Conservation (phyloP, 1,140 invertebrate genomes). For the Pseudoatta argentina region DNA sequence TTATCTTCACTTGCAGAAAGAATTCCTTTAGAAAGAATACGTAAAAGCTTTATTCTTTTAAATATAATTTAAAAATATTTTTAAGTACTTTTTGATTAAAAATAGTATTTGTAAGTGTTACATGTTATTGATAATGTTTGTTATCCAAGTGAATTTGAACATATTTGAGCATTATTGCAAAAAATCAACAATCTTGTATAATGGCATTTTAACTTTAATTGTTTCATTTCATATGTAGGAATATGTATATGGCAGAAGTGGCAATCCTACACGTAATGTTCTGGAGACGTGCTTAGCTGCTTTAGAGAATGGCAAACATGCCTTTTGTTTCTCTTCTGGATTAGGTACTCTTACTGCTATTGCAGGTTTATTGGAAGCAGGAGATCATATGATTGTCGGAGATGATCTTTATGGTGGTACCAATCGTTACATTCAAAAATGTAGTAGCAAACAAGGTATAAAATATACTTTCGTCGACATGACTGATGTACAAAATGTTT, state of each 20-base stretch:
- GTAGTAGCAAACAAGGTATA: conserved; percentile 90
- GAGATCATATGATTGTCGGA: conserved; percentile 96
- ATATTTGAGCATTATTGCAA: background rate
- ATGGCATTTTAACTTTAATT: background rate
- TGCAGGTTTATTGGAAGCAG: conserved; percentile 91
- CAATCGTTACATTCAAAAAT: conserved; percentile 89
- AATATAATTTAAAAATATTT: background rate
- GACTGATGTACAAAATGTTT: conserved; percentile 89
- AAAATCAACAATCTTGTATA: background rate
- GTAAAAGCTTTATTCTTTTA: background rate
- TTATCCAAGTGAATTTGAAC: background rate
- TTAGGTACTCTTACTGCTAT: conserved; percentile 94
- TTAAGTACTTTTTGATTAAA: background rate
- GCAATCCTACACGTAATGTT: conserved; percentile 97
- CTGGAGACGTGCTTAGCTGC: conserved; percentile 96
- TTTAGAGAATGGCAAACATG: conserved; percentile 96
- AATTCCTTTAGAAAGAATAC: background rate
- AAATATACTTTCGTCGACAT: conserved; percentile 92
- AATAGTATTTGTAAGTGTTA: no score
- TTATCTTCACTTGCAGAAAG: background rate
- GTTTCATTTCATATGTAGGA: conserved; percentile 86
- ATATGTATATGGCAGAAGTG: conserved; percentile 97
- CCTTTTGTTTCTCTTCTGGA: conserved; percentile 95
- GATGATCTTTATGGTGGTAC: conserved; percentile 99
- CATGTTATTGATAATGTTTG: no score